Percentiles rank a stretch among this genome's conserved stretches.
Conservation (phyloP, 2,888 invertebrate species). For the Imbricaverruca yamaguchii region DNA sequence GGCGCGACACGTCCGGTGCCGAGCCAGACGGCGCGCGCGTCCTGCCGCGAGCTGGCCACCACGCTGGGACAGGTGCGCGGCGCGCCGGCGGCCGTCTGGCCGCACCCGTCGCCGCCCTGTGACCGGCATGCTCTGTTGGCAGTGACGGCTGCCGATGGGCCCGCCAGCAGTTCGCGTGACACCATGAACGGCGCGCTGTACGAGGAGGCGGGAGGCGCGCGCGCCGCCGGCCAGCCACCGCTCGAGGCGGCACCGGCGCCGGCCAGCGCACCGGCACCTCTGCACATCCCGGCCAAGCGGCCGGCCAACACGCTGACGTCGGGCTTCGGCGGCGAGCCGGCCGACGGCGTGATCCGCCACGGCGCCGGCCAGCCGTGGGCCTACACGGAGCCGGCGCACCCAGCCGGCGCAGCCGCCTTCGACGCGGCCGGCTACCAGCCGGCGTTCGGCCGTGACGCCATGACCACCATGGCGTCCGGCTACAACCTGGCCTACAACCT, state of each 20-base stretch:
- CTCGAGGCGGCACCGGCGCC: conserved; percentile 3
- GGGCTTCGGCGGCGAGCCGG: conserved; percentile 42
- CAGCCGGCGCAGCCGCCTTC: conserved; percentile 47
- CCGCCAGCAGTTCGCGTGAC: conserved; percentile 24
- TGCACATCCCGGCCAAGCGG: conserved; percentile 79
- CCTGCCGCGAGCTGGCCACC: background rate
- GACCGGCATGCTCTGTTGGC: conserved; percentile 8
- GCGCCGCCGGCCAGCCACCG: conserved; percentile 26
- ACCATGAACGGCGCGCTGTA: conserved; percentile 34
- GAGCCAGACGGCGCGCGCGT: too few relatives aligned
- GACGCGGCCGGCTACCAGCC: conserved; percentile 51
- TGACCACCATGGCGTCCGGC: conserved; percentile 50
- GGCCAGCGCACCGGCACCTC: conserved; percentile 49
- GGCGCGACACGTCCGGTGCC: background rate
- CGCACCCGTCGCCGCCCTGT: background rate
- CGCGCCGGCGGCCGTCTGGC: background rate
- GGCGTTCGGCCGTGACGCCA: conserved; percentile 44
- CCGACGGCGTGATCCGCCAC: conserved; percentile 64
- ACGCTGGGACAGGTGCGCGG: conserved; percentile 2
- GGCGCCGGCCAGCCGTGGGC: conserved; percentile 40
- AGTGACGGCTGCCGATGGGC: background rate
- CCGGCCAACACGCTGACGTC: conserved; percentile 34
- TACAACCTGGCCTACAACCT: conserved; percentile 56
- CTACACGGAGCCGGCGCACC: conserved; percentile 56
- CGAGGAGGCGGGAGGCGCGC: conserved; percentile 32